Conservation (phyloP, 2,797 vertebrate genomes). For the Alectoris magna region DNA sequence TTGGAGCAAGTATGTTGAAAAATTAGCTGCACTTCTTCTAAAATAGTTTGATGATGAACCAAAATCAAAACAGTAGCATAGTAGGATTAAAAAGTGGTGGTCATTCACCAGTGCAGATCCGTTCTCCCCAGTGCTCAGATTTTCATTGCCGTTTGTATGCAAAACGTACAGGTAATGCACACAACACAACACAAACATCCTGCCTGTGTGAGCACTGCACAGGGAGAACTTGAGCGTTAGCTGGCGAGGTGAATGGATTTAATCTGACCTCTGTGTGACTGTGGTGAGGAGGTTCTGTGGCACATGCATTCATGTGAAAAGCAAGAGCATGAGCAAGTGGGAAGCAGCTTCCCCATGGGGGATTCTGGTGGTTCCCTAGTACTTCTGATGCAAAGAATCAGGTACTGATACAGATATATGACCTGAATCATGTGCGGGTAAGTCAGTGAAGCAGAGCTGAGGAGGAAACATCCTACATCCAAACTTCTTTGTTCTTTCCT, state of each 20-base stretch:
- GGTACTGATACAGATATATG: neutral
- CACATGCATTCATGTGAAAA: accelerated
- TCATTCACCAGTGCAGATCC: accelerated
- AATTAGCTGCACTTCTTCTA: neutral
- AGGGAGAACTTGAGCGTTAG: accelerated
- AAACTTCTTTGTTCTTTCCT: neutral
- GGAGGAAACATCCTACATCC: neutral
- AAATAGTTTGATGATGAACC: neutral
- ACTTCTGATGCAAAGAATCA: neutral
- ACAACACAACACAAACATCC: too few species aligned
- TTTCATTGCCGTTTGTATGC: neutral
- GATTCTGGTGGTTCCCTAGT: neutral
- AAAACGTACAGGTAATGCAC: accelerated
- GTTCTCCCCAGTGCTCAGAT: neutral
- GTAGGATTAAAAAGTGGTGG: neutral
- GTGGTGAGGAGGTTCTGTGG: neutral
- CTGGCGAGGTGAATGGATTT: neutral
- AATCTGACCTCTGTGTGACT: neutral
- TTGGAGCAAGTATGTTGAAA: neutral
- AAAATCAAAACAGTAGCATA: neutral
- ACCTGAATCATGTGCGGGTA: neutral
- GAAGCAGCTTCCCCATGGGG: accelerated
- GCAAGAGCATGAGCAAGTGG: neutral
- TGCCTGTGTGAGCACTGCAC: accelerated
- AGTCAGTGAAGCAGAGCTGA: neutral